Percentiles rank a stretch among this genome's conserved stretches.
These are phyloP conservation scores for Pterostichus niger DNA, from an alignment of 2,888 invertebrate genomes.

Conservation along the genomic window DNA sequence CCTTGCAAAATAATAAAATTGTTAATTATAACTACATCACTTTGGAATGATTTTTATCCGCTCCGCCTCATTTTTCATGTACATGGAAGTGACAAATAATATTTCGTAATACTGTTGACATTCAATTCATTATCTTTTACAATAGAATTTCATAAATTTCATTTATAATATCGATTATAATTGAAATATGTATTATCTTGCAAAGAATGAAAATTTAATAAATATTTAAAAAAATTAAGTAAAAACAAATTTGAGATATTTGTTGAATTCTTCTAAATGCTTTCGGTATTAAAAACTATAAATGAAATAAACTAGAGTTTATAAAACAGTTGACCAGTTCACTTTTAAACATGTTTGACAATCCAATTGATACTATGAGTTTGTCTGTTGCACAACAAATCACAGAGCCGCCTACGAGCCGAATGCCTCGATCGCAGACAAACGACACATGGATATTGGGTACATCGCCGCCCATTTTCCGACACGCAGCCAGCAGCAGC, in stretches of 20 bases:
- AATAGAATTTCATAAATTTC: background rate
- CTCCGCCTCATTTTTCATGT: slow-evolving; percentile 1
- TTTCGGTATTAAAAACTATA: slow-evolving; percentile 7
- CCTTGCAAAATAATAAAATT: slow-evolving; percentile 64
- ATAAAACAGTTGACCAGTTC: slow-evolving; percentile 22
- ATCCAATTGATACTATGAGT: slow-evolving; percentile 58
- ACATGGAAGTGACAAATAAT: slow-evolving; percentile 30
- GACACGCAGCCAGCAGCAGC: background rate
- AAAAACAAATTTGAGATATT: slow-evolving; percentile 37
- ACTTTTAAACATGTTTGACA: slow-evolving; percentile 63
- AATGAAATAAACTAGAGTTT: slow-evolving; percentile 30
- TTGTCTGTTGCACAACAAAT: slow-evolving; percentile 58
- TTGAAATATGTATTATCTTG: slow-evolving; percentile 8
- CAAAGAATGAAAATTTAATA: slow-evolving; percentile 1
- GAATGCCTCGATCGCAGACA: slow-evolving; percentile 70
- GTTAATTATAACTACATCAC: slow-evolving; percentile 60
- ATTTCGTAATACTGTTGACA: slow-evolving; percentile 35
- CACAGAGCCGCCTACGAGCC: slow-evolving; percentile 68
- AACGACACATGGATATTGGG: slow-evolving; percentile 69
- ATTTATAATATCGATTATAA: background rate
- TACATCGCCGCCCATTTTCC: slow-evolving; percentile 51
- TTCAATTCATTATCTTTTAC: background rate
- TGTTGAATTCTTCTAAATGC: slow-evolving; percentile 36
- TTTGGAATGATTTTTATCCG: slow-evolving; percentile 58
- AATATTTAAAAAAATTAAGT: slow-evolving; percentile 22